phyloP scores from a whole-genome alignment of 2,888 invertebrate species.

The Pandemis cinnamomeana region DNA sequence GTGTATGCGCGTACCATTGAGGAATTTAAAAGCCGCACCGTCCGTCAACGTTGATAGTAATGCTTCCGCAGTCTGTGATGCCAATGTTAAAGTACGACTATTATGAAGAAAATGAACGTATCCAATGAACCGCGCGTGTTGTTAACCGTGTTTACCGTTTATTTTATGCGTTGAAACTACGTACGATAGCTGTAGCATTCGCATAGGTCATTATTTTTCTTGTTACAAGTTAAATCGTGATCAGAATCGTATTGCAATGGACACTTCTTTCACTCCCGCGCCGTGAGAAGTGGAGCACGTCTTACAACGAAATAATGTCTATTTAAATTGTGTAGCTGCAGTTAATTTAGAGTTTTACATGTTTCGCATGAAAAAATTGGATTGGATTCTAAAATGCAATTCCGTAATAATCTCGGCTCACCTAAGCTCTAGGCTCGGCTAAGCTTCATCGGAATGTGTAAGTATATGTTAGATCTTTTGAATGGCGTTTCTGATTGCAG shows the following conservation, averaged over 20 bases:
- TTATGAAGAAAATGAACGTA: constrained; percentile 19
- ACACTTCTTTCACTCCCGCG: constrained; percentile 54
- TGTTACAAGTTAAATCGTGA: constrained; percentile 29
- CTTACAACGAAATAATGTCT: constrained; percentile 52
- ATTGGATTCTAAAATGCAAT: constrained; percentile 10
- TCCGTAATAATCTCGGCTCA: background rate
- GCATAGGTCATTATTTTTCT: constrained; percentile 33
- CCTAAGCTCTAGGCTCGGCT: too few species aligned
- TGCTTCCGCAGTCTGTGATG: constrained; percentile 6
- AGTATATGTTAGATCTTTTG: constrained; percentile 21
- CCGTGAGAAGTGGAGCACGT: constrained; percentile 70
- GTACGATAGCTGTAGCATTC: constrained; percentile 16
- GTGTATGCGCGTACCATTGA: background rate
- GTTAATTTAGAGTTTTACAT: constrained; percentile 26
- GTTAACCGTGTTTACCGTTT: constrained; percentile 11
- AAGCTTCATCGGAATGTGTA: constrained; percentile 8
- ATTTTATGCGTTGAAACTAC: background rate
- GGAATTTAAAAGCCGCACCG: background rate
- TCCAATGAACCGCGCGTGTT: background rate
- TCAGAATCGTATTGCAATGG: constrained; percentile 54
- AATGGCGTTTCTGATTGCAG: constrained; percentile 25
- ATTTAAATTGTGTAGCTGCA: constrained; percentile 43
- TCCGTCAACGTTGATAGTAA: background rate
- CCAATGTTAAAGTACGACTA: background rate
- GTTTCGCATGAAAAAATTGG: constrained; percentile 22